Percentiles rank a stretch among this genome's conserved stretches.
These are phyloP conservation scores for Falco cherrug DNA, from an alignment of 2,797 vertebrate genomes.

Conservation along the genomic window DNA sequence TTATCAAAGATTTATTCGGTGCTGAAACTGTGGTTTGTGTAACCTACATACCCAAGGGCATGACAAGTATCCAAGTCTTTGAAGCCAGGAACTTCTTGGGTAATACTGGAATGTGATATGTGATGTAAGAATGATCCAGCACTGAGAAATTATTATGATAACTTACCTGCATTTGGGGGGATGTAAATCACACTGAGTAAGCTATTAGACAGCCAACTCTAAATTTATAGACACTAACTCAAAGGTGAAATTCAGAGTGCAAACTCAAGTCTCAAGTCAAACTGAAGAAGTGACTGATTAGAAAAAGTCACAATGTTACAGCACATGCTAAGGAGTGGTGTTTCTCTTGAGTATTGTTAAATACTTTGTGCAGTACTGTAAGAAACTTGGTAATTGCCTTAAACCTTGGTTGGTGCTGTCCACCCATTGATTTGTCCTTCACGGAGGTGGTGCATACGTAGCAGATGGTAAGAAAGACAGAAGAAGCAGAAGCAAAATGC, in stretches of 20 bases:
- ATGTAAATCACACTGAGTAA: neutral
- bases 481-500: too few species aligned
- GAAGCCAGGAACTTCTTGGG: neutral
- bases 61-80: neutral
- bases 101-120: neutral
- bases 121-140: neutral
- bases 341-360: neutral
- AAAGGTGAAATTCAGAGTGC: neutral
- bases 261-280: neutral
- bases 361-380: neutral
- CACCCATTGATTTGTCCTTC: too few species aligned
- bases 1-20: neutral
- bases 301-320: neutral
- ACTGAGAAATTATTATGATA: neutral
- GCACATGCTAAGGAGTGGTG: neutral
- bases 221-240: neutral
- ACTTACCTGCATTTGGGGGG: neutral
- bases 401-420: too few species aligned
- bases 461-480: too few species aligned
- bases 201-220: neutral
- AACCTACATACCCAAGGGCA: accelerated
- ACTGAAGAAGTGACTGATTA: neutral
- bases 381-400: too few species aligned
- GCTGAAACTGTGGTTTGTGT: neutral
- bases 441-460: too few species aligned